Percentiles rank a stretch among this genome's conserved stretches.
Conservation (phyloP, 2,888 invertebrate species). For the Dromius quadrimaculatus region DNA sequence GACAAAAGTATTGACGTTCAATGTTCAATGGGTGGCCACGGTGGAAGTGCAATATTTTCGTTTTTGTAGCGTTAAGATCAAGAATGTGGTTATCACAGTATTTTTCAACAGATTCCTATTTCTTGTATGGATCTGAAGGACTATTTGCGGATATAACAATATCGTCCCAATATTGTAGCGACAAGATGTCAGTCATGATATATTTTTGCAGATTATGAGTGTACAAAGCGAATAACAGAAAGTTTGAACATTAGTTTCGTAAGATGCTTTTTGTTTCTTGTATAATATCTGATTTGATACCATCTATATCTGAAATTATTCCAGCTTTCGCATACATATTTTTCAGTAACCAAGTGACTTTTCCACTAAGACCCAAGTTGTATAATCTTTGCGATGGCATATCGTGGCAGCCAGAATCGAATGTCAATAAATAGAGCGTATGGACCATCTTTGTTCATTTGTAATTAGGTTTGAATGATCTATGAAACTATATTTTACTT, state of each 20-base stretch:
- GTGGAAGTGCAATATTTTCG: not conserved
- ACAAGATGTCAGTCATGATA: too few relatives aligned
- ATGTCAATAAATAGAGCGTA: constrained; percentile 13
- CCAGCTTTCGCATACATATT: constrained; percentile 7
- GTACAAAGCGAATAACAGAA: constrained; percentile 26
- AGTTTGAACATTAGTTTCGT: constrained; percentile 4
- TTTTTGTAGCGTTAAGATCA: not conserved
- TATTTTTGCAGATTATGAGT: too few relatives aligned
- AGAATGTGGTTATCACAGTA: not conserved
- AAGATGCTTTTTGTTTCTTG: constrained; percentile 15
- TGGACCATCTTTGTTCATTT: not conserved
- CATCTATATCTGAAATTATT: not conserved
- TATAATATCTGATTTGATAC: not conserved
- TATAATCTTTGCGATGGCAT: constrained; percentile 12
- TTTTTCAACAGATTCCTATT: not conserved
- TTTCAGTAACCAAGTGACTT: constrained; percentile 8
- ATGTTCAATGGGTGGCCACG: too few relatives aligned
- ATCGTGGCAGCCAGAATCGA: not conserved
- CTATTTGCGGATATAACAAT: not conserved
- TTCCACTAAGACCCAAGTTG: constrained; percentile 8
- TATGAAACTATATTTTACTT: too few relatives aligned
- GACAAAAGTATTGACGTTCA: too few relatives aligned
- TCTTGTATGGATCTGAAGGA: not conserved
- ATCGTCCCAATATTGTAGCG: too few relatives aligned
- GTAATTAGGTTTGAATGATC: not conserved